Evolutionary conservation across 2,888 invertebrate species (phyloP).

Genomic region (Melanchra persicariae): DNA sequence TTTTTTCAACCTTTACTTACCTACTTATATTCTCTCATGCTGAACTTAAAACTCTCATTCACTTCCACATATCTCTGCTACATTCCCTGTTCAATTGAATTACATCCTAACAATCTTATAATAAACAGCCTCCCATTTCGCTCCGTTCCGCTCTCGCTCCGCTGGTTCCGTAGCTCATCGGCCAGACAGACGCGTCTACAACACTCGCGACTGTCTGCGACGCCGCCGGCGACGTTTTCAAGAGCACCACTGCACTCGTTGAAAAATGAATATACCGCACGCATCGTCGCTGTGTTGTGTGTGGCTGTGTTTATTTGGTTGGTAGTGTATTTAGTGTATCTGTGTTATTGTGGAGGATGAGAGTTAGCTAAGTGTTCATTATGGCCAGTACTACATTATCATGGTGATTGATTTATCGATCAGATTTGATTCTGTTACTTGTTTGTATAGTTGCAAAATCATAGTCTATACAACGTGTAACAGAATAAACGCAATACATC

Average conservation of each 20-base stretch:
- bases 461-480: no score
- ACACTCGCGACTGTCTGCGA: slow-evolving; percentile 83
- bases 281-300: slow-evolving; percentile 57
- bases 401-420: background rate
- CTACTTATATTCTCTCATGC: background rate
- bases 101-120: slow-evolving; percentile 18
- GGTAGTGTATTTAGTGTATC: slow-evolving; percentile 25
- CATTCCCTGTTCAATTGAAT: slow-evolving; percentile 18
- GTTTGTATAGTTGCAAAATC: background rate
- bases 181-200: slow-evolving; percentile 77
- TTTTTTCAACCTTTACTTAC: background rate
- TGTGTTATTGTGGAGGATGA: background rate
- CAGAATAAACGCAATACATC: no score
- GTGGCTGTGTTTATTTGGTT: slow-evolving; percentile 51
- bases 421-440: background rate
- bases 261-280: slow-evolving; percentile 85
- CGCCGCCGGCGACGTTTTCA: slow-evolving; percentile 84
- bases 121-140: slow-evolving; percentile 43
- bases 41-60: background rate
- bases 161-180: slow-evolving; percentile 66
- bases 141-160: slow-evolving; percentile 37
- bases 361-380: background rate
- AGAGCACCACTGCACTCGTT: slow-evolving; percentile 80
- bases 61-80: background rate
- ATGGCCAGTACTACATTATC: background rate